phyloP scores from a whole-genome alignment of 2,797 vertebrate species.

The Valencia hispanica region DNA sequence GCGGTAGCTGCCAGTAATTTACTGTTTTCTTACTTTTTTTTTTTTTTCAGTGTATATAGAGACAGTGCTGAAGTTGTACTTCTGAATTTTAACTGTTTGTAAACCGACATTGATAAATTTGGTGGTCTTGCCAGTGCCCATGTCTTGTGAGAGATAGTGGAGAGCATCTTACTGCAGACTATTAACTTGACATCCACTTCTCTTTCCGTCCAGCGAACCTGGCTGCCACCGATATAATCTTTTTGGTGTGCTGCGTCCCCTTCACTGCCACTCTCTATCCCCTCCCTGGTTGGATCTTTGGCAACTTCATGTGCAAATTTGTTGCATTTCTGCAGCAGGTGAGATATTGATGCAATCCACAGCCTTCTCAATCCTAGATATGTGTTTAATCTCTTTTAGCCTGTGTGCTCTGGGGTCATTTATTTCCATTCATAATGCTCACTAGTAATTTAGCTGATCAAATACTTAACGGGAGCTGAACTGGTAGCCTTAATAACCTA shows the following conservation, averaged over 20 bases:
- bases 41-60: too few species aligned
- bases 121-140: too few species aligned
- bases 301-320: slow-evolving; percentile 88
- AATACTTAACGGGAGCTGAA: background rate
- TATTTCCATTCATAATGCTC: background rate
- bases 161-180: background rate
- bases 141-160: too few species aligned
- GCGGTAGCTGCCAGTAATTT: too few species aligned
- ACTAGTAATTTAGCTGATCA: background rate
- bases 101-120: background rate
- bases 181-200: slow-evolving; percentile 1
- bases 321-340: slow-evolving; percentile 88
- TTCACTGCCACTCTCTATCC: slow-evolving; percentile 88
- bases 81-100: background rate
- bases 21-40: too few species aligned
- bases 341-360: slow-evolving; percentile 19
- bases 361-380: background rate
- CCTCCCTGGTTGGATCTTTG: slow-evolving; percentile 86
- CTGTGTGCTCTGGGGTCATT: background rate
- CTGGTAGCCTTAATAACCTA: background rate
- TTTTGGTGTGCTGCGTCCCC: slow-evolving; percentile 86
- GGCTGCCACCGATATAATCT: slow-evolving; percentile 86
- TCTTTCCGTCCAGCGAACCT: slow-evolving; percentile 79
- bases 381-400: background rate
- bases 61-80: background rate